Conservation (phyloP, 1,140 invertebrate genomes). For the Aphis gossypii region DNA sequence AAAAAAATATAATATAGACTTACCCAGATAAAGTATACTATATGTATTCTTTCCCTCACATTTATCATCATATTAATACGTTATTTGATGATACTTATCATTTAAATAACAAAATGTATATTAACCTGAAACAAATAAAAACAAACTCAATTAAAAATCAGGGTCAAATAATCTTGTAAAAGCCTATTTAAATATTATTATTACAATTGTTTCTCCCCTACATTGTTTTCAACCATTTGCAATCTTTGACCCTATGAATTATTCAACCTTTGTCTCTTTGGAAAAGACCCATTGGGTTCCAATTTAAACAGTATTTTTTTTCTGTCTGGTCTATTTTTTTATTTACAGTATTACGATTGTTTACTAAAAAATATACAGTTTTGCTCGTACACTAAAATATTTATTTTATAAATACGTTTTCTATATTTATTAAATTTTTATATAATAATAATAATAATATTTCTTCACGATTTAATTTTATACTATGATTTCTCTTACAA, state of each 20-base stretch:
- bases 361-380: background rate
- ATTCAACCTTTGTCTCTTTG: background rate
- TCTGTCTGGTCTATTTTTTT: background rate
- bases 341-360: background rate
- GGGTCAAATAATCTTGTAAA: background rate
- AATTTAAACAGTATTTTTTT: background rate
- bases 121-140: slow-evolving; percentile 17
- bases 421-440: background rate
- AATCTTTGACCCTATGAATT: background rate
- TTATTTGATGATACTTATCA: background rate
- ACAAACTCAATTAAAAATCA: background rate
- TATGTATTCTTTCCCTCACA: background rate
- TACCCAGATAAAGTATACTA: background rate
- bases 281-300: background rate
- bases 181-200: background rate
- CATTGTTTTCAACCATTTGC: background rate
- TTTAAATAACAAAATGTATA: background rate
- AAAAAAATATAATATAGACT: background rate
- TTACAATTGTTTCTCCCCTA: background rate
- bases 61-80: background rate
- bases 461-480: too few species aligned
- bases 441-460: too few species aligned
- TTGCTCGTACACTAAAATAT: background rate
- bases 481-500: too few species aligned
- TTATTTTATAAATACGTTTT: background rate